These are phyloP conservation scores for Pararge aegeria DNA, from an alignment of 1,140 invertebrate genomes.

Conservation along the genomic window DNA sequence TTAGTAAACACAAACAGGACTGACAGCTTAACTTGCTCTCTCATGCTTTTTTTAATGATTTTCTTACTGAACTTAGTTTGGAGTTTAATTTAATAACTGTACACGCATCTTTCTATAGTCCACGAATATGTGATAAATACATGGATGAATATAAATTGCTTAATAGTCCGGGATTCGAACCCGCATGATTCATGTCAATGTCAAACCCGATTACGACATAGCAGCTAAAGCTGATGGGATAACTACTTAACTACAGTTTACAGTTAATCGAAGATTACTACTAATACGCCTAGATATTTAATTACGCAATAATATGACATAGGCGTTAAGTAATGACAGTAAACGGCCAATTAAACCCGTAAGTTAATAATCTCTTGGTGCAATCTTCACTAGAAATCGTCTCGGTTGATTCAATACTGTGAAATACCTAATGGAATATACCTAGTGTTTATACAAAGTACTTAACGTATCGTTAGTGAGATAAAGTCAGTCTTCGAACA, in stretches of 20 bases:
- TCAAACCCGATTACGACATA: neutral
- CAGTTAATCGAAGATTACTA: constrained; percentile 19
- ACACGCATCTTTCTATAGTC: no score
- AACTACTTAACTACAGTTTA: constrained; percentile 9
- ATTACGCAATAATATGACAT: constrained; percentile 25
- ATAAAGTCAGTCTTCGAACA: no score
- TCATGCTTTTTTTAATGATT: no score
- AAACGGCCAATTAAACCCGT: constrained; percentile 13
- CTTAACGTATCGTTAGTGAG: no score
- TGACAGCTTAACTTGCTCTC: no score
- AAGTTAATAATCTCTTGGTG: constrained; percentile 9
- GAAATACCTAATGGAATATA: no score
- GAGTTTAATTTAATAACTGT: no score
- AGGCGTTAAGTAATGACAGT: constrained; percentile 15
- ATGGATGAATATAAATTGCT: no score
- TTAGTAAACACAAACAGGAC: no score
- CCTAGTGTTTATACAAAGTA: no score
- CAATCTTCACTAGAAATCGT: constrained; percentile 2
- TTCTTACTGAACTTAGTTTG: no score
- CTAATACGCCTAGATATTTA: constrained; percentile 14
- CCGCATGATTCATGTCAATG: neutral
- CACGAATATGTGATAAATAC: no score
- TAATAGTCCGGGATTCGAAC: neutral
- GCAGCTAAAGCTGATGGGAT: neutral
- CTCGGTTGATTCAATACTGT: neutral